Evolutionary conservation across 1,140 invertebrate species (phyloP).

Genomic region (Pseudomyrmex sp.): DNA sequence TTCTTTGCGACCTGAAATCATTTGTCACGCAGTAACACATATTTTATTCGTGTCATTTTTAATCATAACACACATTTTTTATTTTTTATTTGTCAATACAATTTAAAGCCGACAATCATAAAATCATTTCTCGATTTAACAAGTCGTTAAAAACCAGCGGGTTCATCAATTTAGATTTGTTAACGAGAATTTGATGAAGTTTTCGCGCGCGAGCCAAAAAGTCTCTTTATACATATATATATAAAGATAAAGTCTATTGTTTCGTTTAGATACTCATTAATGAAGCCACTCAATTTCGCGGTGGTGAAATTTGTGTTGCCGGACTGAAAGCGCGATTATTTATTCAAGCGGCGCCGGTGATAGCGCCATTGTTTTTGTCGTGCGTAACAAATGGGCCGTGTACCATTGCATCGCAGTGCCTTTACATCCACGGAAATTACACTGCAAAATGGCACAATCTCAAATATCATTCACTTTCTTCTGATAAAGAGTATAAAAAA

Average conservation of each 20-base stretch:
- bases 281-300: conserved; percentile 56
- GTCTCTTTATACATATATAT: conserved; percentile 32
- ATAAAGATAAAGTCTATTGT: conserved; percentile 55
- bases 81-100: background rate
- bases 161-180: conserved; percentile 44
- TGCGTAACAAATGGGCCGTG: conserved; percentile 63
- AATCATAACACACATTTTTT: background rate
- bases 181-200: conserved; percentile 57
- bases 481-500: conserved; percentile 65
- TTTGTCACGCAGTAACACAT: background rate
- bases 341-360: conserved; percentile 68
- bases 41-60: conserved; percentile 11
- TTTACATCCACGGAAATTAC: conserved; percentile 69
- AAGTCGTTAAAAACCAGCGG: conserved; percentile 15
- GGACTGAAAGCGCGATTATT: conserved; percentile 63
- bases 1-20: background rate
- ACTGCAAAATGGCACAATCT: conserved; percentile 56
- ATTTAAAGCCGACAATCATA: conserved; percentile 10
- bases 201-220: conserved; percentile 20
- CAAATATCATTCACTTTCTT: conserved; percentile 38
- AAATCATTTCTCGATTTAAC: conserved; percentile 1
- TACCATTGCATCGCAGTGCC: background rate
- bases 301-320: conserved; percentile 38
- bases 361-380: conserved; percentile 67
- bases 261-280: conserved; percentile 58